Evolutionary conservation across 1,140 invertebrate species (phyloP).

Genomic region (Ectropis grisescens): DNA sequence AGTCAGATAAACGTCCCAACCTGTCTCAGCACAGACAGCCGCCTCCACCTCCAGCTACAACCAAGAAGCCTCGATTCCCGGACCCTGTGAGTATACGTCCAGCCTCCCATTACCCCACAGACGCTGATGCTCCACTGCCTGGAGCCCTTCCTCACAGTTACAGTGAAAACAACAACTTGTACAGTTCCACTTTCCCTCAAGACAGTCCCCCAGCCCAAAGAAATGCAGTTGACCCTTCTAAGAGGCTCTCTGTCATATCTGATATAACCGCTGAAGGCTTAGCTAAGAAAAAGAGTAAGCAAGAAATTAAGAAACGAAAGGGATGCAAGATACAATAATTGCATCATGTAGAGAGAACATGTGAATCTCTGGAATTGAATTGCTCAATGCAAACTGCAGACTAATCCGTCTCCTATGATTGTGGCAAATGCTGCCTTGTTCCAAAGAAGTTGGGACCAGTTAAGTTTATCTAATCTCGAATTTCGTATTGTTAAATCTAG

Average conservation of each 20-base stretch:
- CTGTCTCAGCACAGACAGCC: constrained; percentile 47
- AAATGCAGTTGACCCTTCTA: constrained; percentile 34
- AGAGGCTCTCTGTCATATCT: constrained; percentile 57
- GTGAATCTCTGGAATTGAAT: constrained; percentile 6
- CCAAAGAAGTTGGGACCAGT: too few relatives aligned
- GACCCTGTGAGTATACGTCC: constrained; percentile 57
- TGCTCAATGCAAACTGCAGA: neutral
- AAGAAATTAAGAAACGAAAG: constrained; percentile 50
- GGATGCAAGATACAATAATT: constrained; percentile 58
- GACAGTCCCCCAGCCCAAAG: constrained; percentile 20
- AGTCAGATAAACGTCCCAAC: constrained; percentile 19
- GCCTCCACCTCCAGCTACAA: constrained; percentile 41
- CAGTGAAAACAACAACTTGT: constrained; percentile 54
- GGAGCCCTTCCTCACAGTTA: constrained; percentile 36
- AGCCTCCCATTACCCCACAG: constrained; percentile 54
- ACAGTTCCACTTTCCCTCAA: constrained; percentile 37
- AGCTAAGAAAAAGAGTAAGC: constrained; percentile 51
- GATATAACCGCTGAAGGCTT: constrained; percentile 56
- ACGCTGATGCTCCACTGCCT: constrained; percentile 20
- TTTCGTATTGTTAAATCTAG: constrained; percentile 10
- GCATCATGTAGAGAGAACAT: too few relatives aligned
- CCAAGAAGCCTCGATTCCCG: constrained; percentile 59
- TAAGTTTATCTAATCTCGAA: constrained; percentile 8
- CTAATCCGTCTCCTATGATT: constrained; percentile 3
- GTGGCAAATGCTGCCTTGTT: too few relatives aligned